Evolutionary conservation across 2,797 vertebrate genomes (phyloP).

Genomic region (Rhinogobio ventralis): DNA sequence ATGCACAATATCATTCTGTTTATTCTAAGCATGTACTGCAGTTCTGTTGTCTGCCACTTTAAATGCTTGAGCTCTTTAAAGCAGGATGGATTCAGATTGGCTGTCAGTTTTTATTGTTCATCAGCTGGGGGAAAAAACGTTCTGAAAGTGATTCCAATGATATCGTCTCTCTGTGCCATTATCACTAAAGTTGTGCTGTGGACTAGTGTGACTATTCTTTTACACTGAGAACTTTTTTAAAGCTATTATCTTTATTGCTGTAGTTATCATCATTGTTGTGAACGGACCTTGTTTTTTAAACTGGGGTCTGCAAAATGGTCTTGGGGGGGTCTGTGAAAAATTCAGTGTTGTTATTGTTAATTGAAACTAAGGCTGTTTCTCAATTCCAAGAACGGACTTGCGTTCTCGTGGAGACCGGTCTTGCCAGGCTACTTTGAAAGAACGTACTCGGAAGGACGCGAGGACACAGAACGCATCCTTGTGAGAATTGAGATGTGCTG

Average conservation of each 20-base stretch:
- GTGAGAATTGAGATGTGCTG: conserved; percentile 8
- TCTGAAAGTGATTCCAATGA: neutral
- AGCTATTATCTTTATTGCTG: neutral
- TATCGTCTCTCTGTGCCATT: neutral
- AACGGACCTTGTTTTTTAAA: neutral
- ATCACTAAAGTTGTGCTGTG: neutral
- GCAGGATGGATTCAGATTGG: neutral
- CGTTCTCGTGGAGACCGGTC: conserved; percentile 8
- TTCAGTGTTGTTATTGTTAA: conserved; percentile 8
- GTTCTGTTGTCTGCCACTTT: neutral
- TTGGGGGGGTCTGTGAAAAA: neutral
- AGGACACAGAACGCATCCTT: conserved; percentile 9
- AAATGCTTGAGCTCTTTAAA: neutral
- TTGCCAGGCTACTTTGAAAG: conserved; percentile 15
- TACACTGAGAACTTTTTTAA: neutral
- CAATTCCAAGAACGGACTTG: conserved; percentile 12
- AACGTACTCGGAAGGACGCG: conserved; percentile 1
- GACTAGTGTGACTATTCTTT: neutral
- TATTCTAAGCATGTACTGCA: neutral
- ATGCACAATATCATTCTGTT: neutral
- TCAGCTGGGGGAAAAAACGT: neutral
- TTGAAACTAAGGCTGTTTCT: conserved; percentile 18
- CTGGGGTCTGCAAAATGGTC: neutral
- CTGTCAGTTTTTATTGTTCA: neutral
- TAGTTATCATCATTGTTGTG: neutral